Conservation (phyloP, 2,888 invertebrate species). For the Callosobruchus maculatus region DNA sequence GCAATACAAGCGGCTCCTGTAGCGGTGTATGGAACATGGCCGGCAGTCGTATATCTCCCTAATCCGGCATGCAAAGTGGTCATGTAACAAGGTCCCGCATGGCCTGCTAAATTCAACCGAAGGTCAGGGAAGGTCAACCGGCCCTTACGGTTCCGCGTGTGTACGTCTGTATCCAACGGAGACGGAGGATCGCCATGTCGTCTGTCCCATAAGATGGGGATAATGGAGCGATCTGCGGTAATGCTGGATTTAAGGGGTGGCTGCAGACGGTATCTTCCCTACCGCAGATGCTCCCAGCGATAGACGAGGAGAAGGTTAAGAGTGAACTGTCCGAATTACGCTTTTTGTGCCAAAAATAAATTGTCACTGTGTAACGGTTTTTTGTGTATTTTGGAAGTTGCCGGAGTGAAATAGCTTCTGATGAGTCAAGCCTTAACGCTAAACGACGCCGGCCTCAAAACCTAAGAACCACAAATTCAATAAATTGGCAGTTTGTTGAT, state of each 20-base stretch:
- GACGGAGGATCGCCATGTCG: neutral
- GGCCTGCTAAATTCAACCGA: neutral
- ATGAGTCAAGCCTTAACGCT: no score
- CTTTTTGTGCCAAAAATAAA: no score
- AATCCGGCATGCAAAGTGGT: neutral
- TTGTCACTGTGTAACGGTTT: no score
- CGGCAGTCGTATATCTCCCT: neutral
- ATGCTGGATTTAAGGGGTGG: neutral
- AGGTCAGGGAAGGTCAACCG: neutral
- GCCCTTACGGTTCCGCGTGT: neutral
- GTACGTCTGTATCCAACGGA: neutral
- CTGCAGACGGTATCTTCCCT: neutral
- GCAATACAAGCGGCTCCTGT: no score
- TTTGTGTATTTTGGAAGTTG: no score
- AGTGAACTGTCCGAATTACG: no score
- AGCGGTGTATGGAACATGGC: neutral
- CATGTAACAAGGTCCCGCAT: neutral
- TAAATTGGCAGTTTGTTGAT: no score
- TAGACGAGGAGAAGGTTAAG: neutral
- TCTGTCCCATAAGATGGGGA: neutral
- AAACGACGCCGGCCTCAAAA: no score
- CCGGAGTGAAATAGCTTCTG: no score
- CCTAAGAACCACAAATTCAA: no score
- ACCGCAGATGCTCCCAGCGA: neutral
- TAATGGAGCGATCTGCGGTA: neutral